Evolutionary conservation across 2,797 vertebrate genomes (phyloP).

Genomic region (Esox lucius): DNA sequence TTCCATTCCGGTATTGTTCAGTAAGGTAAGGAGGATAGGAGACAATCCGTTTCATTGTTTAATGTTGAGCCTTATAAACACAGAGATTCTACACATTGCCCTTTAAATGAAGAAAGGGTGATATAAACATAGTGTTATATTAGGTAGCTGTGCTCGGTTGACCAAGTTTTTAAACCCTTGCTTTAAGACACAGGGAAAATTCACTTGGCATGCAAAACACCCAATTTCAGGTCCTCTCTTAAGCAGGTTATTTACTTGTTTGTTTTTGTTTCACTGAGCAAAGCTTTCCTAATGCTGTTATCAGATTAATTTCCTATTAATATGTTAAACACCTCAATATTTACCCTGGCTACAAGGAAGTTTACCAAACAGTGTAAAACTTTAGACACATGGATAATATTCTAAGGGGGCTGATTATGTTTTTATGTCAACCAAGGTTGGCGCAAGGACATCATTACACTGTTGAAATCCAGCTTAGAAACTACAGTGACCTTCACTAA

Average conservation of each 20-base stretch:
- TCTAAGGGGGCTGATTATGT: too few relatives aligned
- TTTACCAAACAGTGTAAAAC: constrained; percentile 39
- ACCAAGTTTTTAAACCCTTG: neutral
- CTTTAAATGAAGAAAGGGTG: neutral
- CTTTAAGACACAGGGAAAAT: neutral
- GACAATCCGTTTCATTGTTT: too few relatives aligned
- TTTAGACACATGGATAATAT: constrained; percentile 24
- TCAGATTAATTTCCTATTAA: constrained; percentile 52
- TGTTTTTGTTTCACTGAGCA: constrained; percentile 29
- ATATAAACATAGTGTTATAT: neutral
- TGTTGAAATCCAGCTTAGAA: too few relatives aligned
- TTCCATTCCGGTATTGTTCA: too few relatives aligned
- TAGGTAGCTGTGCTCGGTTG: neutral
- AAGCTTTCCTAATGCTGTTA: constrained; percentile 29
- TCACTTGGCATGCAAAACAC: neutral
- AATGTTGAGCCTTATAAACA: too few relatives aligned
- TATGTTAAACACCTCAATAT: constrained; percentile 48
- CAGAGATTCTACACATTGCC: too few relatives aligned
- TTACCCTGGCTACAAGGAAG: constrained; percentile 37
- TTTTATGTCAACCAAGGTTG: too few relatives aligned
- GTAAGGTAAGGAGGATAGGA: too few relatives aligned
- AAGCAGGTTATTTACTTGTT: constrained; percentile 32
- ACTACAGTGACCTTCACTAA: too few relatives aligned
- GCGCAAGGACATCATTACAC: too few relatives aligned
- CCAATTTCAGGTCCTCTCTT: neutral